Base-by-base conservation (phyloP, 2,797 vertebrate genomes). In the Florisuga fusca region DNA sequence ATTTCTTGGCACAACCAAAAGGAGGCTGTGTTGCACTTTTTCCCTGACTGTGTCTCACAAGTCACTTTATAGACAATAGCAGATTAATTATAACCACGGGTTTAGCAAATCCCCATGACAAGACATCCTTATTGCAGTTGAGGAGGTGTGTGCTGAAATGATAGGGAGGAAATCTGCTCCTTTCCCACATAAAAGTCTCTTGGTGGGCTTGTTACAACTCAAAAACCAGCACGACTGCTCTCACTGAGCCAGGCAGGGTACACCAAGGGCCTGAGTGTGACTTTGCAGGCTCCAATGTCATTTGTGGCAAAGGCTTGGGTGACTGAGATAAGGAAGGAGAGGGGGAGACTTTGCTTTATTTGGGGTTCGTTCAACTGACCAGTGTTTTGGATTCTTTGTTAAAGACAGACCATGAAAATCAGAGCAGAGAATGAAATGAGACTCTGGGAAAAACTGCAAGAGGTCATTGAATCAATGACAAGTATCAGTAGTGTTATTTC, bases 41-140 rank as follows among this genome's bases (percentile, higher is more conserved):
- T 95, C 78, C 74, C 81, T 9, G 76, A 82, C 94, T 90, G 75
- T 53, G 57, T 94, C 88, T 95, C 90, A 90, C 76, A 94, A 96
- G 83, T 88, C 92, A 87, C 87, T 93, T 87, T 43, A 67, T 2
- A 94, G 93, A 97, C 96, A 97, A 92, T 57, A 96, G 89, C 83
- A 96, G 93, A 97, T 95, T 97, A 97, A 97, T 96, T 97, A 97
- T 95, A 96, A 94, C 83, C 92, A 89, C 1, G 43, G 87, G 72
- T 95, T 96, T 80, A 97, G 89, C 90, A 96, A 97, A 96, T 93
- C 87, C 93, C 97, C 95, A 75, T 84, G 94, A 94, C 83, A 90
- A 94, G 93, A 82, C 86, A 91, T 96, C 63, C 90, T 95, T 50
- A 93, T 93, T 93, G 94, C 90, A 67, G 68, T 38, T 73, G 89